Evolutionary conservation across 2,113 vertebrate genomes (phyloP), one percentile per base, ranked within the genome.

Genomic region (Psephotus haematonotus): DNA sequence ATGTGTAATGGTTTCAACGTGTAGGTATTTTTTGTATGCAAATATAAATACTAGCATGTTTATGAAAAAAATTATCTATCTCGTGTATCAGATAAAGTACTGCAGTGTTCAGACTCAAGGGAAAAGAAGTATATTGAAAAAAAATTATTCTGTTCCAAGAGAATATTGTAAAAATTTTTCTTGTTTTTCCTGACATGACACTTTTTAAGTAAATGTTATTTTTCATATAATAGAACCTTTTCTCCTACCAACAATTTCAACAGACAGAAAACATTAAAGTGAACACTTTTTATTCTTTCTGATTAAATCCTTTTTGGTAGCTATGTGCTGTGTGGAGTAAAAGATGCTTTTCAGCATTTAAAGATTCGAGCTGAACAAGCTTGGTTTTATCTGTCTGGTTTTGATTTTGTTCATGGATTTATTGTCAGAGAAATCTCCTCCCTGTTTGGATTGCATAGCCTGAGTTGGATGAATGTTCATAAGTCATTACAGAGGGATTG

Each of bases 361-460:
- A 90, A 90, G 49, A 77, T 82, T 77, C 0, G 1, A 91, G 25
- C 62, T 62, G 72, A 86, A 87, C 67, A 77, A 82, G 59, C n/a
- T 92, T 91, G 62, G 79, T 95, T 95, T 87, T 70, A 74, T 82
- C 71, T 90, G 82, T 81, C 82, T 85, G 43, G 31, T 63, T 95
- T 90, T 91, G 53, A 86, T 93, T 96, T 91, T 82, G 15, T 52
- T 82, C 43, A 63, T 52, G 17, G 89, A 93, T 93, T 97, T 95
- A 93, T 87, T 69, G 43, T 47, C 64, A 85, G 52, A 67, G 57
- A 63, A 95, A 93, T 27, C 9, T 87, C 91, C 25, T 93, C 14
- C 23, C n/a, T 13, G 17, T 79, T 90, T 29, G 91, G n/a, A 91
- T 85, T 82, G 35, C 52, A 53, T 55, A 89, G 37, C 29, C 57